Base-by-base conservation (phyloP, 2,113 vertebrate genomes). In the Microcebus lehilahytsara region DNA sequence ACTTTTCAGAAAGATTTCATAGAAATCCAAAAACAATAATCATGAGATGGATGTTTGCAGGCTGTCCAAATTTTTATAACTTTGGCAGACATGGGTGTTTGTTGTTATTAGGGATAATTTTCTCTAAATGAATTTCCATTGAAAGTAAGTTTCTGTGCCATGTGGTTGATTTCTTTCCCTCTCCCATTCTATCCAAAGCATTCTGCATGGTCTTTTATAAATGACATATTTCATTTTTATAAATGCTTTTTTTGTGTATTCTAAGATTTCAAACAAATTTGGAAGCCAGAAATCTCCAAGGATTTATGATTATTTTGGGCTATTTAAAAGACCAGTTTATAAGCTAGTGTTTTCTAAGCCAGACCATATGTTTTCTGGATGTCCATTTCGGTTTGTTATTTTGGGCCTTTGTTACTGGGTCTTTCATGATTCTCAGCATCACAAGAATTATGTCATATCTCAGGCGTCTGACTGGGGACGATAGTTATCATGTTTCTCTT, bases 251-350 rank as follows among this genome's bases (percentile, higher is more conserved):
- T 83, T 92, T 53, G 46, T 81, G 10, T 91, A 81, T 90, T 64
- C 84, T 67, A 34, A 56, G 20, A 97, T 93, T 80, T 22, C 32
- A 96, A 96, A 83, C 12, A 92, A 97, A 91, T 84, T 64, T 56
- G 40, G 10, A 90, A 75, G 84, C 56, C 74, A 71, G 84, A 71
- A 91, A 89, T 92, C 74, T 34, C 49, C 51, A 91, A 93, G 80
- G 62, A 56, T 75, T 58, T 93, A 71, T 84, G 2, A 58, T 0
- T 30, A 34, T 87, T 90, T 95, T 87, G 85, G 51, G 77, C 1
- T 51, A n/a, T 62, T 1, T 27, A 4, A 94, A 89, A 77, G 1
- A 53, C 60, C 42, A 69, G 2, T 32, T 84, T 77, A 0, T 2
- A 69, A 84, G 14, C 78, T 96, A 91, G 30, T 40, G 88, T 6